Percentiles rank a stretch among this genome's conserved stretches.
phyloP scores from a whole-genome alignment of 1,140 invertebrate species.

The Eumeta japonica region DNA sequence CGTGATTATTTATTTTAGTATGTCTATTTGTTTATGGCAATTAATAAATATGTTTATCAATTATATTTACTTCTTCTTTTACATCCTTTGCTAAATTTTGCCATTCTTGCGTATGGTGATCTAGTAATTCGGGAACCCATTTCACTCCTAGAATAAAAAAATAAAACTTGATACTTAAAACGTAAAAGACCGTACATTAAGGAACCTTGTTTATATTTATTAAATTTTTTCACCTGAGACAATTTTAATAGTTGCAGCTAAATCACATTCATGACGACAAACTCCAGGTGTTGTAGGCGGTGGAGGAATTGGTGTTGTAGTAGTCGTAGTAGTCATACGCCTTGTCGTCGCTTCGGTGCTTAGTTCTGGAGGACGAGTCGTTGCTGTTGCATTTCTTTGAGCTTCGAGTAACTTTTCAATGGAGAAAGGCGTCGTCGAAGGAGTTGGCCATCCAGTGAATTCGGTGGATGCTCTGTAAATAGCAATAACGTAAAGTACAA shows the following conservation, averaged over 20 bases:
- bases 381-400: slow-evolving; percentile 65
- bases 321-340: slow-evolving; percentile 72
- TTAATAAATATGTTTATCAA: slow-evolving; percentile 3
- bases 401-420: slow-evolving; percentile 76
- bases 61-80: slow-evolving; percentile 64
- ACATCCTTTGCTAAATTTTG: slow-evolving; percentile 78
- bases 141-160: slow-evolving; percentile 57
- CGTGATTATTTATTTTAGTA: too few relatives aligned
- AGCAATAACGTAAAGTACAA: background rate
- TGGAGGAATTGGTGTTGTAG: slow-evolving; percentile 72
- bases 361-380: slow-evolving; percentile 43
- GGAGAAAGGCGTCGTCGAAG: slow-evolving; percentile 79
- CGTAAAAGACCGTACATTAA: too few relatives aligned
- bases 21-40: too few relatives aligned
- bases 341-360: slow-evolving; percentile 56
- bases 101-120: slow-evolving; percentile 84
- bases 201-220: too few relatives aligned
- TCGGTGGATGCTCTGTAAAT: slow-evolving; percentile 74
- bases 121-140: slow-evolving; percentile 82
- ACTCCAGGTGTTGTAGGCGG: slow-evolving; percentile 77
- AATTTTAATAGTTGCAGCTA: slow-evolving; percentile 81
- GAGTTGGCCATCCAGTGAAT: slow-evolving; percentile 86
- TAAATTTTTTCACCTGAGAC: slow-evolving; percentile 58
- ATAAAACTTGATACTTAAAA: too few relatives aligned
- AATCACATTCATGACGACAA: slow-evolving; percentile 75